Percentiles rank a stretch among this genome's conserved stretches.
Conservation (phyloP, 1,140 invertebrate species). For the Alviniconcha marisindica region DNA sequence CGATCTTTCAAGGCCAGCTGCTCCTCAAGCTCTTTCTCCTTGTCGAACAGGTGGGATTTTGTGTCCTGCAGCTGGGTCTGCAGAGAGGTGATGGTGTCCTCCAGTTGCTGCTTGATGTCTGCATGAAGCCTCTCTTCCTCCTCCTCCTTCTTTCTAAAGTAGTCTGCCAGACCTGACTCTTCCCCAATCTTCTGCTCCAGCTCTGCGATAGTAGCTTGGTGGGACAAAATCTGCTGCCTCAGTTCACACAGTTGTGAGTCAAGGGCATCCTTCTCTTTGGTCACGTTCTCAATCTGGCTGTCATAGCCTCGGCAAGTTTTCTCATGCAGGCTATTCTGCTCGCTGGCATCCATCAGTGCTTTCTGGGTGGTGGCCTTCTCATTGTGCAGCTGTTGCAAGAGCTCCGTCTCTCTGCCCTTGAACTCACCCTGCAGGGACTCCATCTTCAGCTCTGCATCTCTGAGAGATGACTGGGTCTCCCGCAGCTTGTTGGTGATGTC, state of each 20-base stretch:
- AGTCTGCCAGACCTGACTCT: conserved; percentile 33
- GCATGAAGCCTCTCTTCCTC: background rate
- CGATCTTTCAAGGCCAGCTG: conserved; percentile 26
- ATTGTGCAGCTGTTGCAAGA: conserved; percentile 28
- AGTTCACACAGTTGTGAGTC: conserved; percentile 30
- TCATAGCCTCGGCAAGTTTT: conserved; percentile 2
- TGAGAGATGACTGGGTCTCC: conserved; percentile 10
- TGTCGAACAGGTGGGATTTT: background rate
- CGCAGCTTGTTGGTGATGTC: background rate
- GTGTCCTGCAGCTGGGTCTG: conserved; percentile 21
- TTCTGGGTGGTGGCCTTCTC: conserved; percentile 6
- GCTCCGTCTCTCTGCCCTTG: background rate
- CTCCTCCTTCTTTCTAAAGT: conserved; percentile 38
- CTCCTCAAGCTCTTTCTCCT: conserved; percentile 27
- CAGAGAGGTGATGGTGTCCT: conserved; percentile 22
- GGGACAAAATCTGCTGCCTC: background rate
- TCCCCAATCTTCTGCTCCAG: conserved; percentile 35
- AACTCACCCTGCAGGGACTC: conserved; percentile 16
- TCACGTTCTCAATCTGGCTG: conserved; percentile 13
- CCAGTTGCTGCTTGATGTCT: conserved; percentile 29
- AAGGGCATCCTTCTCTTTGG: conserved; percentile 35
- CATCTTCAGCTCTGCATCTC: conserved; percentile 21
- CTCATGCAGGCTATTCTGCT: background rate
- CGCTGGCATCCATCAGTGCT: background rate
- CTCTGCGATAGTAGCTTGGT: conserved; percentile 18